Conservation (phyloP, 2,113 vertebrate genomes). For the Himantopus leucocephalus region DNA sequence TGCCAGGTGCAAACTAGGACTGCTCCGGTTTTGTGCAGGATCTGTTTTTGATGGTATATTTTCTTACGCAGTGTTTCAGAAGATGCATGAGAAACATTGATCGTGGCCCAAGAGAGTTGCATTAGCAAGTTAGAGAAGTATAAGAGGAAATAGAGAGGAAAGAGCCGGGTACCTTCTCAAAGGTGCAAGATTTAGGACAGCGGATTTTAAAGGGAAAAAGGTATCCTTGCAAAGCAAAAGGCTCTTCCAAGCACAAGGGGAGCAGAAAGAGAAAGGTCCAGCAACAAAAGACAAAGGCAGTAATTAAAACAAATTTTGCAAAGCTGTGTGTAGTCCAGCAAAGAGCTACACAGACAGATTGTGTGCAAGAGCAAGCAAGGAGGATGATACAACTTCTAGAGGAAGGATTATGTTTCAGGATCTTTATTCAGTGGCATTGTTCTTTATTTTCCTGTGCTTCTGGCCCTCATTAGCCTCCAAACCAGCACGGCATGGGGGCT, state of each 20-base stretch:
- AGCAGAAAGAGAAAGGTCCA: not conserved
- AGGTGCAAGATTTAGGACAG: not conserved
- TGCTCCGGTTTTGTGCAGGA: not conserved
- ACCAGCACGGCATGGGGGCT: not conserved
- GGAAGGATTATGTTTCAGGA: not conserved
- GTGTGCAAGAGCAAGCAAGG: not conserved
- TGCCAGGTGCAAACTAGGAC: not conserved
- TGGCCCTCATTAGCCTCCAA: not conserved
- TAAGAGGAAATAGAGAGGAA: not conserved
- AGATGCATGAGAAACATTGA: not conserved
- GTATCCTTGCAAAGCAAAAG: not conserved
- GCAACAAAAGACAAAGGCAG: not conserved
- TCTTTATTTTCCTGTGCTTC: not conserved
- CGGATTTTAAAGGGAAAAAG: not conserved
- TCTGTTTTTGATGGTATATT: not conserved
- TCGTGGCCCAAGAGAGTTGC: not conserved
- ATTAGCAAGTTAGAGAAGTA: not conserved
- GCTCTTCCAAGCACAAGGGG: not conserved
- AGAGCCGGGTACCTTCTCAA: not conserved
- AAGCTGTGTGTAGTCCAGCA: not conserved
- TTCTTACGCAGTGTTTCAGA: not conserved
- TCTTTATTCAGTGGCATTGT: not conserved
- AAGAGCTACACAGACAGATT: not conserved
- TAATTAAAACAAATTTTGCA: not conserved
- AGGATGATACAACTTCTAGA: not conserved